Evolutionary conservation across 1,140 invertebrate genomes (phyloP), one percentile per base, ranked within the genome.

Genomic region (Drosophila punjabiensis): DNA sequence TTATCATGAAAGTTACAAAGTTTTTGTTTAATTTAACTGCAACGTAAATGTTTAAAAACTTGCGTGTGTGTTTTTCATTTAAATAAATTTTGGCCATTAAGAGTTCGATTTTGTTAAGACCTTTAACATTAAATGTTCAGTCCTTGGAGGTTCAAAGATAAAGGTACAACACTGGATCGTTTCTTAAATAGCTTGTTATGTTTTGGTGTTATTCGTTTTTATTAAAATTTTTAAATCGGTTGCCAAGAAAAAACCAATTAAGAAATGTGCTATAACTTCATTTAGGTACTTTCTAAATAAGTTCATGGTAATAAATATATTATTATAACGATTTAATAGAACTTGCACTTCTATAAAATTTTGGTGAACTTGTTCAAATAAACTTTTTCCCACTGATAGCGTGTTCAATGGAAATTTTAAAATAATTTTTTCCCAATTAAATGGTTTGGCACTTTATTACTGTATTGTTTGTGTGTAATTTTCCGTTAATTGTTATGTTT

Each of bases 401-500:
- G 53, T 37, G 33, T 37, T 56, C 53, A 56, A 16, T 4, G 53
- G 33, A 56, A 37, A 37, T 56, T 56, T 56, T 16, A 14, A 10
- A 56, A 37, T 24, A 24, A 1, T 14, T 55, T 16, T 55, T 37
- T 24, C 8, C 20, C 20, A 33, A 33, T 66, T 7, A 20, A 58
- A 59, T 60, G 53, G 33, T 71, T 53, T 50, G 18, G 53, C 30
- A 35, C 60, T 55, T 28, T 32, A 58, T 58, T 58, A 39, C 30
- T 52, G 48, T 50, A 30, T 61, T 61, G 39, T 18, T 62, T 41
- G 14, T 32, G 35, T 45, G 33, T 39, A 41, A 35, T 52, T 53
- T 43, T 37, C 28, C 30, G 32, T 47, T 45, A 58, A 58, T 69
- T 69, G 35, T 65, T 58, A 20, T 32, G 28, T 69, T 53, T 55